A percentile compares a stretch with the other conserved stretches of the same genome.
phyloP scores from a whole-genome alignment of 2,113 vertebrate genomes.

The Mola mola region DNA sequence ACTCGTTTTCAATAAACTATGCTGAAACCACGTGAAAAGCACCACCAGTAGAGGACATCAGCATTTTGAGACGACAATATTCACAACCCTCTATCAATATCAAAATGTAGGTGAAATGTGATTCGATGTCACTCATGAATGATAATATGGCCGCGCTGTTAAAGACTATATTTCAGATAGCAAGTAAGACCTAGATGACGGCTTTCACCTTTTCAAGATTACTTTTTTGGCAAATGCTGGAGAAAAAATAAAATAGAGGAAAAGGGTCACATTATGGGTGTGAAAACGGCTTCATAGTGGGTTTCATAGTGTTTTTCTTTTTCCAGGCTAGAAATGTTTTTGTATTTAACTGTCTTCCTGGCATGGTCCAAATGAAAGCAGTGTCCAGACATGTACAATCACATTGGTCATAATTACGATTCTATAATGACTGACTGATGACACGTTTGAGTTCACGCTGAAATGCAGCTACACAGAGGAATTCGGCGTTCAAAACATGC shows the following conservation, averaged over 20 bases:
- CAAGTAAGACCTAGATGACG: constrained; percentile 35
- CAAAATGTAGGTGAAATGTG: constrained; percentile 48
- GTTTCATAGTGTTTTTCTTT: constrained; percentile 24
- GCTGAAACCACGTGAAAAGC: constrained; percentile 45
- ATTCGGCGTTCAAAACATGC: not conserved
- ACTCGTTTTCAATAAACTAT: constrained; percentile 36
- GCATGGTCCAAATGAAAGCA: no score
- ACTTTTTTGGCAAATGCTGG: constrained; percentile 59
- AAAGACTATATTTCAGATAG: constrained; percentile 43
- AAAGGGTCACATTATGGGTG: constrained; percentile 17
- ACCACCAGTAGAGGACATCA: constrained; percentile 19
- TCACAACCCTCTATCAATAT: constrained; percentile 44
- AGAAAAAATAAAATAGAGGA: constrained; percentile 4
- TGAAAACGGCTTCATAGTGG: constrained; percentile 23
- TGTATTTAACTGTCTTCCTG: not conserved
- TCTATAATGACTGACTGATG: no score
- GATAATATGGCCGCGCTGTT: constrained; percentile 53
- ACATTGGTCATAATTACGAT: no score
- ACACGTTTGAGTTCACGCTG: no score
- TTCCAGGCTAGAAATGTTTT: constrained; percentile 9
- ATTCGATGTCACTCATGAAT: constrained; percentile 53
- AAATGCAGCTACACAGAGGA: not conserved
- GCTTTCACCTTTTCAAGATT: constrained; percentile 44
- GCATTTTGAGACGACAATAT: constrained; percentile 32
- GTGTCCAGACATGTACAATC: no score